phyloP scores from a whole-genome alignment of 2,797 vertebrate genomes.

The Meriones psammophilus region DNA sequence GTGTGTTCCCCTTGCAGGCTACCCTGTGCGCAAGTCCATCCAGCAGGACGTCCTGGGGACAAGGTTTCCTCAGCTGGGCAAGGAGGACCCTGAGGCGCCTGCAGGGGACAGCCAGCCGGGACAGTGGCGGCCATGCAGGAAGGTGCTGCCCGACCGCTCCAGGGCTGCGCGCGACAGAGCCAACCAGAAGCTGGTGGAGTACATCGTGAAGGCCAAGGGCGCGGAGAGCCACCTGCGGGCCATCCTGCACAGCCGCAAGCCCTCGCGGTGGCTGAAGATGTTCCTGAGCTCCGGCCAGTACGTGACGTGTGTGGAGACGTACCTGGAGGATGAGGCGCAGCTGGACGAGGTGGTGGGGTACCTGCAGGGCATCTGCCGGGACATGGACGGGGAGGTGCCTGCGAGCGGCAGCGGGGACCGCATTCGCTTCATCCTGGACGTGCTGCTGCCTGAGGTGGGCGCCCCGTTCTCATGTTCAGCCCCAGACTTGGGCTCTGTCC shows the following conservation, averaged over 20 bases:
- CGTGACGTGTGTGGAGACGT: conserved; percentile 89
- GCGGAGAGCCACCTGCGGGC: conserved; percentile 92
- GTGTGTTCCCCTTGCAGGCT: conserved; percentile 87
- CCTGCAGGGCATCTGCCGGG: conserved; percentile 89
- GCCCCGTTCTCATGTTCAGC: too few relatives aligned
- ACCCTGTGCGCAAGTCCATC: conserved; percentile 92
- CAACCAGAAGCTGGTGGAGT: conserved; percentile 94
- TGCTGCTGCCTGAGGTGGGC: conserved; percentile 95
- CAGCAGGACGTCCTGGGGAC: conserved; percentile 85
- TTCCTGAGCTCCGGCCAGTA: conserved; percentile 87
- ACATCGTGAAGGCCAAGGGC: conserved; percentile 92
- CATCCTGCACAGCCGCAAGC: conserved; percentile 89
- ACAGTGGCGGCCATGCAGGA: conserved; percentile 86
- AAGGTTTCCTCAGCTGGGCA: conserved; percentile 85
- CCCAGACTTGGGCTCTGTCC: background rate
- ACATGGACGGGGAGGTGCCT: conserved; percentile 70
- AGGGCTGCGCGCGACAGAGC: conserved; percentile 93
- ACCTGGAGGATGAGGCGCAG: conserved; percentile 95
- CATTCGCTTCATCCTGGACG: conserved; percentile 93
- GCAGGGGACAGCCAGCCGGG: conserved; percentile 65
- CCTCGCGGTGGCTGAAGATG: conserved; percentile 92
- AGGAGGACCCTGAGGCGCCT: conserved; percentile 63
- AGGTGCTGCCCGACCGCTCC: conserved; percentile 94
- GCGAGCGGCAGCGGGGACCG: conserved; percentile 83
- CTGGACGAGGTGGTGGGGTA: conserved; percentile 93